Conservation (phyloP, 2,113 vertebrate genomes). For the Dromaius novaehollandiae region DNA sequence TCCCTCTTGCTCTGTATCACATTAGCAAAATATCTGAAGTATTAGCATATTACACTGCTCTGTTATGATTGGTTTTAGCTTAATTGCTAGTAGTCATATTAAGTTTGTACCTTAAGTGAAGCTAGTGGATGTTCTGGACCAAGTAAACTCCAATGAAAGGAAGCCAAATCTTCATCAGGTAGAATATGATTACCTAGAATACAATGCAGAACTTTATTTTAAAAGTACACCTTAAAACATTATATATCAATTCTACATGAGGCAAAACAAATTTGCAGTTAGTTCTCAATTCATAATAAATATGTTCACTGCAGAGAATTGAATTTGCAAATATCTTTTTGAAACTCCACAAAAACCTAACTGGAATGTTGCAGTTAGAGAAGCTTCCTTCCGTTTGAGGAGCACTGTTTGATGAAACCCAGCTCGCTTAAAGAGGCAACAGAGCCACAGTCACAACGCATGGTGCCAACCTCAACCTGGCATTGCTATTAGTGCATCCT, state of each 20-base stretch:
- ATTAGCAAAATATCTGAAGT: background rate
- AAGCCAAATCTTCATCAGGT: slow-evolving; percentile 98
- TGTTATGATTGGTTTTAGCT: background rate
- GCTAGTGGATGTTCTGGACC: slow-evolving; percentile 96
- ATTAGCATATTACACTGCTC: background rate
- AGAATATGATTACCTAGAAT: slow-evolving; percentile 95
- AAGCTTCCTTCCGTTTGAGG: background rate
- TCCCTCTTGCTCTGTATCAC: background rate
- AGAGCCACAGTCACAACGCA: background rate
- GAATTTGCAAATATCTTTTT: background rate
- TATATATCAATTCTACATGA: background rate
- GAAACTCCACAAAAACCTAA: background rate
- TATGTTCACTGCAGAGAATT: background rate
- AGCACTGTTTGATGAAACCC: background rate
- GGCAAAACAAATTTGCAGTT: background rate
- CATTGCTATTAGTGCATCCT: fast-evolving
- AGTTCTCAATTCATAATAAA: background rate
- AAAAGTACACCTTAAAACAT: background rate
- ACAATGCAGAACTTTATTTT: slow-evolving; percentile 52
- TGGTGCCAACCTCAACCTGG: background rate
- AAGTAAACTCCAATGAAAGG: slow-evolving; percentile 98
- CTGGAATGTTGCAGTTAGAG: background rate
- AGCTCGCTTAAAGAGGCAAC: background rate
- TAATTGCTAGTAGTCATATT: background rate
- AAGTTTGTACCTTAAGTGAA: slow-evolving; percentile 89